Evolutionary conservation across 1,140 invertebrate genomes (phyloP).

Genomic region (Drosophila ogumai): DNA sequence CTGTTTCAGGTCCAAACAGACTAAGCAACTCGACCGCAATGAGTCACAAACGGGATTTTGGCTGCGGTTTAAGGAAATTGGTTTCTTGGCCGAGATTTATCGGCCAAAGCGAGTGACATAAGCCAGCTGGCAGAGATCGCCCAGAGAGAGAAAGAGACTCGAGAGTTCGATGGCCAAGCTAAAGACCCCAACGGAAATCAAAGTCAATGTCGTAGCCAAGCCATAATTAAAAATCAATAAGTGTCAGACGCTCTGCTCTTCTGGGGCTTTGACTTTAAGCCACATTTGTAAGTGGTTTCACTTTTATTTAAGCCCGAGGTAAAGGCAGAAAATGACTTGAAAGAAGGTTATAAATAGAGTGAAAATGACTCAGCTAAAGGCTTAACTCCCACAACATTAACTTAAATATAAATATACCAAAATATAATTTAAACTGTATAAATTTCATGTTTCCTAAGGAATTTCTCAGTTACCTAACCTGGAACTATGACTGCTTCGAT

Average conservation of each 20-base stretch:
- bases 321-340: background rate
- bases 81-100: constrained; percentile 49
- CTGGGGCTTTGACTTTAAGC: constrained; percentile 21
- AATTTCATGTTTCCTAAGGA: background rate
- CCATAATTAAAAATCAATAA: constrained; percentile 75
- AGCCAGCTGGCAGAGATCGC: constrained; percentile 19
- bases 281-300: constrained; percentile 28
- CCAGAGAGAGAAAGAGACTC: background rate
- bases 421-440: background rate
- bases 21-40: constrained; percentile 42
- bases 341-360: background rate
- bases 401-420: background rate
- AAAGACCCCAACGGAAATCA: constrained; percentile 8
- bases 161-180: constrained; percentile 50
- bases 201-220: constrained; percentile 64
- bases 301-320: constrained; percentile 17
- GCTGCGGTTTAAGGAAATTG: constrained; percentile 45
- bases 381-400: background rate
- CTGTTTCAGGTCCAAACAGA: constrained; percentile 7
- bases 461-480: background rate
- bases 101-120: constrained; percentile 27
- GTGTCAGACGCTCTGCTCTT: constrained; percentile 13
- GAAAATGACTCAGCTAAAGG: constrained; percentile 9
- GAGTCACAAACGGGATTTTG: constrained; percentile 78
- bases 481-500: constrained; percentile 1